Percentiles rank a stretch among this genome's conserved stretches.
Evolutionary conservation across 2,888 invertebrate species (phyloP).

Genomic region (Drosophila testacea): DNA sequence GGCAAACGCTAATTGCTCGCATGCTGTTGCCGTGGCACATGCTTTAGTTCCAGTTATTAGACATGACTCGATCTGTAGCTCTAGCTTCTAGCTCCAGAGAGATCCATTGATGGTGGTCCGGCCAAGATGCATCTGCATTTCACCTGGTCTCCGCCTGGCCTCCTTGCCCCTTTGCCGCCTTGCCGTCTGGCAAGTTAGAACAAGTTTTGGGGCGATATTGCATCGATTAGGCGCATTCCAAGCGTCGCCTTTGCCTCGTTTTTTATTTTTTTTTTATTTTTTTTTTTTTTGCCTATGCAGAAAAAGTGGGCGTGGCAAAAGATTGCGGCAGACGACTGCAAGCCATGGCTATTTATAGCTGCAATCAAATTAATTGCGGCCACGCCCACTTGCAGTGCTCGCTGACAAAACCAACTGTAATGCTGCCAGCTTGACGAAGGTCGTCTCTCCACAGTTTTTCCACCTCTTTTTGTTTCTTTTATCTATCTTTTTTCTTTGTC

Average conservation of each 20-base stretch:
- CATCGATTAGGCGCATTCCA: slow-evolving; percentile 80
- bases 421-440: slow-evolving; percentile 71
- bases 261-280: background rate
- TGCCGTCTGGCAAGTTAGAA: slow-evolving; percentile 56
- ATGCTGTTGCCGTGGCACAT: slow-evolving; percentile 50
- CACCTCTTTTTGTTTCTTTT: slow-evolving; percentile 14
- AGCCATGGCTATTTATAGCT: slow-evolving; percentile 71
- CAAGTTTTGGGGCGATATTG: slow-evolving; percentile 75
- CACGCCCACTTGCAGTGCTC: slow-evolving; percentile 70
- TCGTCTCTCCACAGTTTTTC: slow-evolving; percentile 47
- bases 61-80: slow-evolving; percentile 52
- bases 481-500: slow-evolving; percentile 34
- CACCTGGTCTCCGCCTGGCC: background rate
- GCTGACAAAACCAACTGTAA: slow-evolving; percentile 74
- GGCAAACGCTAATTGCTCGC: slow-evolving; percentile 68
- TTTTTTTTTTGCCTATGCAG: background rate
- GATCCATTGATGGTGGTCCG: slow-evolving; percentile 65
- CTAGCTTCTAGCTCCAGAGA: slow-evolving; percentile 7
- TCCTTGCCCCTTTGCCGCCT: no score
- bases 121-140: slow-evolving; percentile 19
- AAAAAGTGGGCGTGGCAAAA: slow-evolving; percentile 64
- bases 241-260: slow-evolving; percentile 60
- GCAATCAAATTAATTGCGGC: slow-evolving; percentile 78
- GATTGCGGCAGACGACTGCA: slow-evolving; percentile 47
- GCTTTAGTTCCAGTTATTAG: slow-evolving; percentile 80